Conservation (phyloP, 1,140 invertebrate species). For the Drosophila albomicans region DNA sequence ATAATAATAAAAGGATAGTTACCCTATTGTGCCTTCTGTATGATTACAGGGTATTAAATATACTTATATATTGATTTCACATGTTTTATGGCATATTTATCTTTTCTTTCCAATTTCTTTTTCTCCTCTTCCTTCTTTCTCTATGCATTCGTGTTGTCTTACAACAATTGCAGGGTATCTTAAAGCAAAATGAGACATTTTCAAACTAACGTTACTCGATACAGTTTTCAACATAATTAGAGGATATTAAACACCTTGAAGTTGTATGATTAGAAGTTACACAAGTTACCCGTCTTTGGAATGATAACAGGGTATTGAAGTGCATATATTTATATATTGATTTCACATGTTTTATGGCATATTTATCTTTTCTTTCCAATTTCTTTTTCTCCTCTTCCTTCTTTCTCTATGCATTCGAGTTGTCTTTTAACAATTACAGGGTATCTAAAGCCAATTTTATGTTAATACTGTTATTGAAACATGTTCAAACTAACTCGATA, state of each 20-base stretch:
- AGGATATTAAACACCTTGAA: background rate
- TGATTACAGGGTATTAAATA: conserved; percentile 15
- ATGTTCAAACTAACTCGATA: too few relatives aligned
- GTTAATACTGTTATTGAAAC: background rate
- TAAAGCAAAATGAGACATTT: too few relatives aligned
- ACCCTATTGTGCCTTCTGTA: background rate
- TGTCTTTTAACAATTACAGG: background rate
- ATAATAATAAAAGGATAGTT: too few relatives aligned
- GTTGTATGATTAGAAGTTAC: too few relatives aligned
- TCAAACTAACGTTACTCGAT: too few relatives aligned
- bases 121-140: too few relatives aligned
- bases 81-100: background rate
- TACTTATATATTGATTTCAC: background rate
- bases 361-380: too few relatives aligned
- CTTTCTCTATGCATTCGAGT: too few relatives aligned
- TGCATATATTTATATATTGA: background rate
- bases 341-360: too few relatives aligned
- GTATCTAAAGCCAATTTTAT: background rate
- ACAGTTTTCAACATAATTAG: background rate
- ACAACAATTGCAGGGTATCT: background rate
- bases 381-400: too few relatives aligned
- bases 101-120: too few relatives aligned
- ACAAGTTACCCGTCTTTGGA: background rate
- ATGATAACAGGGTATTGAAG: conserved; percentile 12
- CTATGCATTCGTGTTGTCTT: too few relatives aligned